Conservation (phyloP, 2,113 vertebrate genomes). For the Pomatorhinus ruficollis region DNA sequence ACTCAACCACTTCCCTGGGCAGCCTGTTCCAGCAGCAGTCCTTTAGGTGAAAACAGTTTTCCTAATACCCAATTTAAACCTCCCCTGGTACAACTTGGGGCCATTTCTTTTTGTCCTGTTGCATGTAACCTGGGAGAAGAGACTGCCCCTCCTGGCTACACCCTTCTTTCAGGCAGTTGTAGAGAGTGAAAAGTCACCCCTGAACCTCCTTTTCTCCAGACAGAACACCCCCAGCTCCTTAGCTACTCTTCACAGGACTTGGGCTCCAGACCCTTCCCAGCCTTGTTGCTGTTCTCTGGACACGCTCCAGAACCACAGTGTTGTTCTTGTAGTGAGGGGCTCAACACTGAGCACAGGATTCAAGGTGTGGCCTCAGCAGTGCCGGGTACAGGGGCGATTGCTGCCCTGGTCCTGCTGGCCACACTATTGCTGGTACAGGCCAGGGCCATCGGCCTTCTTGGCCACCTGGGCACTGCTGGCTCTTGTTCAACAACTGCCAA, state of each 20-base stretch:
- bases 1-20: background rate
- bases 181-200: background rate
- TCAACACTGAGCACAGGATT: background rate
- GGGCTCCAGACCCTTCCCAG: background rate
- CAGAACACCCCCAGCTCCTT: background rate
- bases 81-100: background rate
- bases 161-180: background rate
- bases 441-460: background rate
- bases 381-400: rapidly evolving
- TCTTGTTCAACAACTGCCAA: background rate
- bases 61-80: background rate
- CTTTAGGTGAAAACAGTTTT: background rate
- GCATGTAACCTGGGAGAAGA: background rate
- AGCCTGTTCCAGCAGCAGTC: background rate
- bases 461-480: background rate
- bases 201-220: background rate
- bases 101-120: background rate
- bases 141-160: background rate
- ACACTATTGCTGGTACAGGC: background rate
- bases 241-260: background rate
- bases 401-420: background rate
- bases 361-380: background rate
- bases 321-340: rapidly evolving
- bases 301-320: rapidly evolving
- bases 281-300: rapidly evolving